These are phyloP conservation scores for Murina feae DNA, from an alignment of 2,113 vertebrate species.

Conservation along the genomic window DNA sequence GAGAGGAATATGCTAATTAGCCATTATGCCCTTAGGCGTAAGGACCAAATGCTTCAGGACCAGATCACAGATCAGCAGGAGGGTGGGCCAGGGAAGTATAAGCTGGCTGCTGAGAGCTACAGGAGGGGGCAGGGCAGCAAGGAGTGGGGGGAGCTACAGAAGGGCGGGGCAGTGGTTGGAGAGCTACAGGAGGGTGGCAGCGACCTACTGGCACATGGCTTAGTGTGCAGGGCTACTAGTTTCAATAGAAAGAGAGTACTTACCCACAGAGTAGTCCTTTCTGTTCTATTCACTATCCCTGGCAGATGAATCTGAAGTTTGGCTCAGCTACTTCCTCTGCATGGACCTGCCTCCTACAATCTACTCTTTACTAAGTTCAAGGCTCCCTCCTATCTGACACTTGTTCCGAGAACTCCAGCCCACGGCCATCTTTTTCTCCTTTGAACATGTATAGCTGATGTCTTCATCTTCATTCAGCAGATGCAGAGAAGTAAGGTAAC, in stretches of 20 bases:
- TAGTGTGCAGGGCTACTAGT: too few relatives aligned
- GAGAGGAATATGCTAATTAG: too few relatives aligned
- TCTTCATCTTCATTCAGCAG: conserved; percentile 7
- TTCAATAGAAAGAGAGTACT: background rate
- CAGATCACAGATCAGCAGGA: too few relatives aligned
- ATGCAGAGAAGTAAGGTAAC: background rate
- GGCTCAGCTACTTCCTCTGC: background rate
- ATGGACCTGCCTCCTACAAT: background rate
- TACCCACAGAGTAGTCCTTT: background rate
- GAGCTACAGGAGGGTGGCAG: too few relatives aligned
- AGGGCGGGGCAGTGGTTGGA: too few relatives aligned
- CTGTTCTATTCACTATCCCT: background rate
- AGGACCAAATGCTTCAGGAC: too few relatives aligned
- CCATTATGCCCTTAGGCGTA: too few relatives aligned
- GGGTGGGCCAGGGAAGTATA: too few relatives aligned
- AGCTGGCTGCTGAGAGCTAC: too few relatives aligned
- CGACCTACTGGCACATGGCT: too few relatives aligned
- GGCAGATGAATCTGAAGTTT: background rate
- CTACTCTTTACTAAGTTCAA: background rate
- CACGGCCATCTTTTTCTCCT: background rate
- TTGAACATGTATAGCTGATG: background rate
- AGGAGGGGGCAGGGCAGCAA: too few relatives aligned
- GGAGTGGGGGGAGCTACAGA: too few relatives aligned
- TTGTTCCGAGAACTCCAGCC: background rate
- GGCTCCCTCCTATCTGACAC: background rate